These are phyloP conservation scores for Rhipidura dahli DNA, from an alignment of 2,113 vertebrate genomes.

Conservation along the genomic window DNA sequence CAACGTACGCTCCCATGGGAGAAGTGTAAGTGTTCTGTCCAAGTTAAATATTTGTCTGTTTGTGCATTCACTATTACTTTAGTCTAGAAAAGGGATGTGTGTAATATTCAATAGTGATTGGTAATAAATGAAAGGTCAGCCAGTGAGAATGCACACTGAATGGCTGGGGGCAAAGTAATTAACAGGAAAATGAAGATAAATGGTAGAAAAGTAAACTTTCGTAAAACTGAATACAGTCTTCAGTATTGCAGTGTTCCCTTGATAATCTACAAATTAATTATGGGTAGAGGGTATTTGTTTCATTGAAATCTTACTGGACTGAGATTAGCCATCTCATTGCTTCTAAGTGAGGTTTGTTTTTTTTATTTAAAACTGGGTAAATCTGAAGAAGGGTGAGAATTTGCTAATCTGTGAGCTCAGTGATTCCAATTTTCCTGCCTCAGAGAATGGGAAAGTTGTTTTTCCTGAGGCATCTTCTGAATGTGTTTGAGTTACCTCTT, in stretches of 20 bases:
- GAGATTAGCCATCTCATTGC: neutral
- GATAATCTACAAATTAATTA: neutral
- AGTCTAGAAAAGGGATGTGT: neutral
- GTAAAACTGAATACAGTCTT: neutral
- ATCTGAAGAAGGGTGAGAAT: neutral
- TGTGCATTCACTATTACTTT: neutral
- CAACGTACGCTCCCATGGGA: conserved; percentile 94
- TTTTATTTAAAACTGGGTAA: neutral
- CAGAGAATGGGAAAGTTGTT: neutral
- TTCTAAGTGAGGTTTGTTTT: neutral
- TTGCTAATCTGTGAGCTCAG: neutral
- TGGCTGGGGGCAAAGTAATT: neutral
- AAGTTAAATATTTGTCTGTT: conserved; percentile 3
- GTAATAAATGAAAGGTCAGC: neutral
- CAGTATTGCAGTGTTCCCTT: neutral
- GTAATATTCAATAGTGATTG: neutral
- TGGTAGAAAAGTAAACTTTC: neutral
- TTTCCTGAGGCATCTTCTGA: neutral
- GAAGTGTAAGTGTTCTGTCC: conserved; percentile 87
- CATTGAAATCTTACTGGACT: neutral
- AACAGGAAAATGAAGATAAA: neutral
- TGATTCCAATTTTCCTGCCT: neutral
- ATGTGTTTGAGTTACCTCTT: neutral
- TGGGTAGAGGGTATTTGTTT: neutral
- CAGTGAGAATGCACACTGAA: neutral